These are phyloP conservation scores for Agelaius tricolor DNA, from an alignment of 2,113 vertebrate genomes.

Conservation along the genomic window DNA sequence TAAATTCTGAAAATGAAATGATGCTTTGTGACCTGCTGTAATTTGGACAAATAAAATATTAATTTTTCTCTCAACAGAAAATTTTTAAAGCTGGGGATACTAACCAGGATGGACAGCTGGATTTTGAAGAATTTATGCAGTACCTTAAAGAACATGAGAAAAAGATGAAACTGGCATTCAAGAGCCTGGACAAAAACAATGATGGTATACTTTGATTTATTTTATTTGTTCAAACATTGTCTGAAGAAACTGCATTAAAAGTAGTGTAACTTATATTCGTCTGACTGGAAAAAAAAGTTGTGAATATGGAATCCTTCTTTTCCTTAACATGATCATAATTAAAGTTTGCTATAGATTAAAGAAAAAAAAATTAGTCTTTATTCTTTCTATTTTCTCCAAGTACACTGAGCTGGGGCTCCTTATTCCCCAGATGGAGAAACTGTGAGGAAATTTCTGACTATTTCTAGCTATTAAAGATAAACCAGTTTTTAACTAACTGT, in stretches of 20 bases:
- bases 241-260: background rate
- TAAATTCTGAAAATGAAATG: background rate
- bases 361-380: background rate
- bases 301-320: background rate
- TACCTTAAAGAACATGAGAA: constrained; percentile 96
- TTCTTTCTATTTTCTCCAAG: background rate
- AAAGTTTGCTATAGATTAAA: background rate
- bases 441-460: background rate
- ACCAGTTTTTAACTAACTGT: background rate
- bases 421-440: background rate
- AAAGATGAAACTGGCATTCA: constrained; percentile 93
- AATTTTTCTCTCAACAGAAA: constrained; percentile 78
- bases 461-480: background rate
- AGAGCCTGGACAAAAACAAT: constrained; percentile 93
- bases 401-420: background rate
- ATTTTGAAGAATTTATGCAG: constrained; percentile 92
- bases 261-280: background rate
- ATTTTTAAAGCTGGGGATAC: constrained; percentile 88
- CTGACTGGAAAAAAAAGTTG: background rate
- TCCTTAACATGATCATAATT: background rate
- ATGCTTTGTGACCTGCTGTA: background rate
- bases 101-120: constrained; percentile 88
- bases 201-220: constrained; percentile 81
- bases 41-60: background rate
- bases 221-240: background rate